These are phyloP conservation scores for Eilema depressum DNA, from an alignment of 2,888 invertebrate genomes.

Conservation along the genomic window DNA sequence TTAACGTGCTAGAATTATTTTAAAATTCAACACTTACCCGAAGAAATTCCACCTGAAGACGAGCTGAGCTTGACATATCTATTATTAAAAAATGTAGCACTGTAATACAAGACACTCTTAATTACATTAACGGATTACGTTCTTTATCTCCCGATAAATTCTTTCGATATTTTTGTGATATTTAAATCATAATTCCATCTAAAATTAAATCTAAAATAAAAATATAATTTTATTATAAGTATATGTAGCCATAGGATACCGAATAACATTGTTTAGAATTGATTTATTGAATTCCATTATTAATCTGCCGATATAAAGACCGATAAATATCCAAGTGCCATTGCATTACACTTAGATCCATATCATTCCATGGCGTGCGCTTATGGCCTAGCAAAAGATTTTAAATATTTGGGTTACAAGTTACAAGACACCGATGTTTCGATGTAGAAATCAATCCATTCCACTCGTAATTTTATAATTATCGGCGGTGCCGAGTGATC, in stretches of 20 bases:
- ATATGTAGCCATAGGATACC: neutral
- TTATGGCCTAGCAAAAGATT: neutral
- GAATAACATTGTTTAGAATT: neutral
- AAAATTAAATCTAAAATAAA: too few species aligned
- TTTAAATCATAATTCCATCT: too few species aligned
- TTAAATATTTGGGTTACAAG: conserved; percentile 10
- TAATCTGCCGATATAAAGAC: neutral
- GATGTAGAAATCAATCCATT: conserved; percentile 37
- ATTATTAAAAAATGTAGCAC: too few species aligned
- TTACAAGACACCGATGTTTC: conserved; percentile 27
- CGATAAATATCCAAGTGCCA: neutral
- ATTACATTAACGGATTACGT: too few species aligned
- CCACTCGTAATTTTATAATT: conserved; percentile 38
- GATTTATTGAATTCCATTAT: neutral
- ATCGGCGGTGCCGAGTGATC: conserved; percentile 37
- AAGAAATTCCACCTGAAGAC: neutral
- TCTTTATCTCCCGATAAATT: too few species aligned
- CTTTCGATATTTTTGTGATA: too few species aligned
- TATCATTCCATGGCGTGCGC: neutral
- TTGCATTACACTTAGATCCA: neutral
- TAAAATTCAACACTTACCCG: neutral
- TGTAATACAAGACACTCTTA: too few species aligned
- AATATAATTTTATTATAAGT: too few species aligned
- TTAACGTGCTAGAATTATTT: neutral
- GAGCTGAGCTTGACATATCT: neutral